Percentiles rank a stretch among this genome's conserved stretches.
Conservation (phyloP, 2,797 vertebrate genomes). For the Gobio occitaniae region DNA sequence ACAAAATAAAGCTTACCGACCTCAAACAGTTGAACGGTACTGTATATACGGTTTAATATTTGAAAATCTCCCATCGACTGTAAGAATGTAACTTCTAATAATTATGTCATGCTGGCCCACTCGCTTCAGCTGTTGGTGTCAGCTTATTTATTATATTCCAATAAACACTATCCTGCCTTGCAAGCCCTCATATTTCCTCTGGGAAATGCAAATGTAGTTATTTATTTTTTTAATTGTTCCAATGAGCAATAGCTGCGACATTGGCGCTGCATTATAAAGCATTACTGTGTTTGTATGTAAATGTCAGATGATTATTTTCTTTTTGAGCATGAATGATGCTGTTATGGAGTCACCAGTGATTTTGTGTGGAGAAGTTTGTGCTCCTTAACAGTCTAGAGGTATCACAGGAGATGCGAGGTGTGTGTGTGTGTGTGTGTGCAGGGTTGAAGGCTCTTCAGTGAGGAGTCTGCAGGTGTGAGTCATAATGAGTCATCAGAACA, state of each 20-base stretch:
- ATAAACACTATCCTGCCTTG: not conserved
- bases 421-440: conserved; percentile 18
- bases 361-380: conserved; percentile 15
- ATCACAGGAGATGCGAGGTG: not conserved
- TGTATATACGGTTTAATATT: not conserved
- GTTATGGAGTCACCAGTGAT: not conserved
- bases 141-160: not conserved
- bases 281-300: not conserved
- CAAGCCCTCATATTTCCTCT: not conserved
- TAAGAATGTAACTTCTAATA: not conserved
- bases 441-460: conserved; percentile 71
- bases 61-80: not conserved
- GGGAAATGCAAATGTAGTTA: not conserved
- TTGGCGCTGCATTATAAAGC: not conserved
- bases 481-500: conserved; percentile 91
- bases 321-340: conserved; percentile 6
- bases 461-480: conserved; percentile 90
- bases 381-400: conserved; percentile 1
- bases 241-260: not conserved
- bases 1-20: not conserved
- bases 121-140: not conserved
- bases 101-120: not conserved
- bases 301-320: not conserved
- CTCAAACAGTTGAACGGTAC: not conserved
- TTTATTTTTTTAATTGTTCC: not conserved